These are phyloP conservation scores for Phalacrocorax pelagicus DNA, from an alignment of 2,113 vertebrate genomes.

Conservation along the genomic window DNA sequence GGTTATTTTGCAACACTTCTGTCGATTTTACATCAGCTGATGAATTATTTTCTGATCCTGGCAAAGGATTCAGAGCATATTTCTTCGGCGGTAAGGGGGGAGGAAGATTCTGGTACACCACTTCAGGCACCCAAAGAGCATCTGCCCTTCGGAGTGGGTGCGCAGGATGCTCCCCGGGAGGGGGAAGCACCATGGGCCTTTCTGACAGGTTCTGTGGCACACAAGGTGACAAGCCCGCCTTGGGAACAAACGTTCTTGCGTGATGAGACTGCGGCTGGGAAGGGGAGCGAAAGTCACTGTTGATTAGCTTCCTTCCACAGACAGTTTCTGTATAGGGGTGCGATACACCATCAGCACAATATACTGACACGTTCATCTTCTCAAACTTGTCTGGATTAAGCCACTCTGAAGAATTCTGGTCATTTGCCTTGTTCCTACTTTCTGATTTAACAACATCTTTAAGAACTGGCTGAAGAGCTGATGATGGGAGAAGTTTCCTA, in stretches of 20 bases:
- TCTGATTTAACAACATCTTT: constrained; percentile 48
- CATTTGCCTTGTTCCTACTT: constrained; percentile 16
- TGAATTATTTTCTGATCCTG: constrained; percentile 17
- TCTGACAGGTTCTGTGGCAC: neutral
- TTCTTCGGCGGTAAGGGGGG: constrained; percentile 86
- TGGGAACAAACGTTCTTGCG: neutral
- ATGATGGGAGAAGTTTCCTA: constrained; percentile 36
- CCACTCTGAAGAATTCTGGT: constrained; percentile 25
- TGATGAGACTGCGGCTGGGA: constrained; percentile 1
- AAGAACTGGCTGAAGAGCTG: constrained; percentile 25
- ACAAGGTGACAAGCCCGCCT: neutral
- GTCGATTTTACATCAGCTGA: neutral
- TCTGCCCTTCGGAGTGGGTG: neutral
- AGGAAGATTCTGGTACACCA: constrained; percentile 69
- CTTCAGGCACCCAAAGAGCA: constrained; percentile 29
- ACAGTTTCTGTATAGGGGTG: neutral
- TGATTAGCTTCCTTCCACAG: constrained; percentile 23
- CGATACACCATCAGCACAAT: neutral
- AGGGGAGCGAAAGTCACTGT: neutral
- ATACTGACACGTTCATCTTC: neutral
- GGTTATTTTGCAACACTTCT: constrained; percentile 4
- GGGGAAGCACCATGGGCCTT: neutral
- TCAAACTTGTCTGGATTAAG: constrained; percentile 36
- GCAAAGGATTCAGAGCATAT: constrained; percentile 28
- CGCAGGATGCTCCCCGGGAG: neutral